Percentiles rank a stretch among this genome's conserved stretches.
Conservation (phyloP, 1,140 invertebrate genomes). For the Caenorhabditis latens region DNA sequence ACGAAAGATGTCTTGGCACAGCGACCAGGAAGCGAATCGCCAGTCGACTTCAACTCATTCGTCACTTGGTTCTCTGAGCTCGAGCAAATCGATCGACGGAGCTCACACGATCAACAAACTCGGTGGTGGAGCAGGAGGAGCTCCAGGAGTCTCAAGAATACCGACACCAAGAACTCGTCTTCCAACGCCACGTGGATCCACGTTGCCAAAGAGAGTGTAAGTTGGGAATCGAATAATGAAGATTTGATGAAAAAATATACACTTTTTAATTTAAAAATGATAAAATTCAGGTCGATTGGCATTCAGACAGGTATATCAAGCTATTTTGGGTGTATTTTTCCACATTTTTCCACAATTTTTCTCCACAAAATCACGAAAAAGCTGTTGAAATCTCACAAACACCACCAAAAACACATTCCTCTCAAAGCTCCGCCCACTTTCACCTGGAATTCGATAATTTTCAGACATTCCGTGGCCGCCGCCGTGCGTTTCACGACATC, state of each 20-base stretch:
- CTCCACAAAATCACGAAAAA: background rate
- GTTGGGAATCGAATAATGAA: background rate
- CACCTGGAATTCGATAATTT: background rate
- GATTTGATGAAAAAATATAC: background rate
- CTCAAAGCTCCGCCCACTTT: too few species aligned
- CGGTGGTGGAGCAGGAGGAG: background rate
- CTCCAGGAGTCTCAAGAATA: background rate
- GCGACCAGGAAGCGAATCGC: slow-evolving; percentile 20
- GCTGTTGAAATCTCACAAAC: too few species aligned
- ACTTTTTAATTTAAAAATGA: background rate
- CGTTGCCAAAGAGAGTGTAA: slow-evolving; percentile 19
- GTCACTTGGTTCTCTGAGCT: slow-evolving; percentile 2
- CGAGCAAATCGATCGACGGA: slow-evolving; percentile 45
- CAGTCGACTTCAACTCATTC: slow-evolving; percentile 8
- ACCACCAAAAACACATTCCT: too few species aligned
- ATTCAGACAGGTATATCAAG: slow-evolving; percentile 30
- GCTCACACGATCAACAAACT: background rate
- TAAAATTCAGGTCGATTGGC: slow-evolving; percentile 7
- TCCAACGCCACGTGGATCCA: slow-evolving; percentile 25
- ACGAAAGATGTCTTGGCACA: slow-evolving; percentile 43
- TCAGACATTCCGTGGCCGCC: slow-evolving; percentile 50
- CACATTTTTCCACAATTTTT: slow-evolving; percentile 9
- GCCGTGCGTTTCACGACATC: slow-evolving; percentile 38
- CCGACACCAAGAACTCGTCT: slow-evolving; percentile 4
- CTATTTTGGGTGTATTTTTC: background rate